Conservation (phyloP, 2,113 vertebrate species). For the Xenotilapia leptura region DNA sequence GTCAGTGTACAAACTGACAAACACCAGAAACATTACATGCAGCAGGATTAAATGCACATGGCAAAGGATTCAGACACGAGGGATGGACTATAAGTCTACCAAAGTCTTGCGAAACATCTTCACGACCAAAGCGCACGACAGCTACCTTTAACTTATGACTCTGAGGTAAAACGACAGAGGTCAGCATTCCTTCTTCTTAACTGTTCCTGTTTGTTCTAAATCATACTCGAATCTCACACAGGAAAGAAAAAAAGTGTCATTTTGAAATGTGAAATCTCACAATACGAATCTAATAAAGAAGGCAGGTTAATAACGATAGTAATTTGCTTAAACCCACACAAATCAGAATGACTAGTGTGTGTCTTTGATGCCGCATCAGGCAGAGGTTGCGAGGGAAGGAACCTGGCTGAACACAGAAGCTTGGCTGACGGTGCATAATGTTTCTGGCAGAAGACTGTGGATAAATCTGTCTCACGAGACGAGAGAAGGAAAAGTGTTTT, state of each 20-base stretch:
- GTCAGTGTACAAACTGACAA: neutral
- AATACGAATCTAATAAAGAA: neutral
- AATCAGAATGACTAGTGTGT: neutral
- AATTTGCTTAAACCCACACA: neutral
- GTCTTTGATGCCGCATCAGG: neutral
- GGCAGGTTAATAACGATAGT: neutral
- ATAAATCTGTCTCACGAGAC: slow-evolving; percentile 28
- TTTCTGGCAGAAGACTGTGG: slow-evolving; percentile 31
- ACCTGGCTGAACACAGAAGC: neutral
- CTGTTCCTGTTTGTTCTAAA: neutral
- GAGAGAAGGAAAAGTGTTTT: slow-evolving; percentile 23
- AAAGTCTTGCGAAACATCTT: neutral
- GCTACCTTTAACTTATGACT: neutral
- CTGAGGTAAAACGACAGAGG: neutral
- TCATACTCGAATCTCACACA: neutral
- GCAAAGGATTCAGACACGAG: neutral
- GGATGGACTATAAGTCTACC: neutral
- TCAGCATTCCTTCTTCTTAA: neutral
- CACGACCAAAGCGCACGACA: neutral
- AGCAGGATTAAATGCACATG: neutral
- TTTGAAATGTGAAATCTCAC: slow-evolving; percentile 22
- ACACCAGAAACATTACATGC: neutral
- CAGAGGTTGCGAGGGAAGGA: neutral
- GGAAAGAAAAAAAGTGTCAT: slow-evolving; percentile 10
- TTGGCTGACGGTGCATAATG: slow-evolving; percentile 17